Percentiles rank a stretch among this genome's conserved stretches.
Evolutionary conservation across 2,113 vertebrate species (phyloP).

Genomic region (Fulica atra): DNA sequence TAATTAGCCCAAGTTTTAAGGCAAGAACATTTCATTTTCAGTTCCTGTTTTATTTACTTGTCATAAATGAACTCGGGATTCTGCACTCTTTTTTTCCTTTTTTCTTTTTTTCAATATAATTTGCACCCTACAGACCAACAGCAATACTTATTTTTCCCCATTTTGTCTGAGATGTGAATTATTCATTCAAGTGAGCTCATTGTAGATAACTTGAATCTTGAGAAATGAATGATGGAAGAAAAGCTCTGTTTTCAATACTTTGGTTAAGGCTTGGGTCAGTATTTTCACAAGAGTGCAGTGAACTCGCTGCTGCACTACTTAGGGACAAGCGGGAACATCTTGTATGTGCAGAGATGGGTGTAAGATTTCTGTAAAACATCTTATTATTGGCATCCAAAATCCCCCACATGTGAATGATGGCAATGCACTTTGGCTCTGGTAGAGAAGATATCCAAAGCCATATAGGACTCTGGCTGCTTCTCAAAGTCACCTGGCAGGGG

Average conservation of each 20-base stretch:
- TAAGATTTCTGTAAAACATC: background rate
- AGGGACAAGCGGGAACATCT: background rate
- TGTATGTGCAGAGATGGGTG: background rate
- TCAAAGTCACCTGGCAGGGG: background rate
- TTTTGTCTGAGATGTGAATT: background rate
- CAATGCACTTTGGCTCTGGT: accelerated
- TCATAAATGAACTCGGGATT: background rate
- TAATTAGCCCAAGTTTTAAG: constrained; percentile 6
- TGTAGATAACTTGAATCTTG: background rate
- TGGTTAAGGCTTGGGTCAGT: background rate
- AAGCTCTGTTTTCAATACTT: background rate
- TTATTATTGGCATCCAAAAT: background rate
- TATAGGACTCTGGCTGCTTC: background rate
- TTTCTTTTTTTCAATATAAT: background rate
- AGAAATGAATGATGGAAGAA: background rate
- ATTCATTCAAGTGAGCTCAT: background rate
- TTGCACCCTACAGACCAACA: background rate
- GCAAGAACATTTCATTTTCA: background rate
- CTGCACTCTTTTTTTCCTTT: background rate
- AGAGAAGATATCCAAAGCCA: background rate
- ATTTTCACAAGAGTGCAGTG: background rate
- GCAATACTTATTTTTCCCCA: background rate
- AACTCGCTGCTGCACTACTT: background rate
- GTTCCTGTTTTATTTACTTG: background rate
- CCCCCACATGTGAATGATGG: background rate